A percentile compares a stretch with the other conserved stretches of the same genome.
Conservation (phyloP, 1,140 invertebrate species). For the Lamellibrachia luymesi region DNA sequence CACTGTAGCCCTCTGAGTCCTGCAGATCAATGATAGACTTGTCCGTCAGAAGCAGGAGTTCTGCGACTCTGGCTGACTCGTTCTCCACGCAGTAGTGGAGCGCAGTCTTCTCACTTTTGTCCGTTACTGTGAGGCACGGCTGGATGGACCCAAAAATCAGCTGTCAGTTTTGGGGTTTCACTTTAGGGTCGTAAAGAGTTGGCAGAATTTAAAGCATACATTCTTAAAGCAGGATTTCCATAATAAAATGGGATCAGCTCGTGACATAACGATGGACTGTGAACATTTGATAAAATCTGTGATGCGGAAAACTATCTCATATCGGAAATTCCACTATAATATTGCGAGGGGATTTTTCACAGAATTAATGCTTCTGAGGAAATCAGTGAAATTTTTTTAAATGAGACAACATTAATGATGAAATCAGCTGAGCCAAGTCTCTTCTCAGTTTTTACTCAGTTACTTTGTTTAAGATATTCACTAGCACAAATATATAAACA, state of each 20-base stretch:
- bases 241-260: not conserved
- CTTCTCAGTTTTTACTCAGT: too few relatives aligned
- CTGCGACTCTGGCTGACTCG: constrained; percentile 59
- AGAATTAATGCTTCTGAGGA: not conserved
- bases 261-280: not conserved
- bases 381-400: not conserved
- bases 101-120: constrained; percentile 80
- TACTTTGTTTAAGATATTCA: too few relatives aligned
- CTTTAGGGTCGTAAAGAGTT: not conserved
- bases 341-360: not conserved
- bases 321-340: not conserved
- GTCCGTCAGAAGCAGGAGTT: constrained; percentile 66
- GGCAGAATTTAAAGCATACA: not conserved
- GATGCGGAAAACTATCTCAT: not conserved
- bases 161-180: too few relatives aligned
- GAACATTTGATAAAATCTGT: not conserved
- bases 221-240: not conserved
- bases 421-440: too few relatives aligned
- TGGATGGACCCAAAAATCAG: constrained; percentile 10
- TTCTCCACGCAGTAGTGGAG: constrained; percentile 87
- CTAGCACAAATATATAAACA: too few relatives aligned
- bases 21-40: constrained; percentile 67
- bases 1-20: constrained; percentile 91
- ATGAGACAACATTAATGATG: not conserved
- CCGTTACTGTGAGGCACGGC: constrained; percentile 62